Base-by-base conservation (phyloP, 2,113 vertebrate genomes). In the Alaudala cheleensis region DNA sequence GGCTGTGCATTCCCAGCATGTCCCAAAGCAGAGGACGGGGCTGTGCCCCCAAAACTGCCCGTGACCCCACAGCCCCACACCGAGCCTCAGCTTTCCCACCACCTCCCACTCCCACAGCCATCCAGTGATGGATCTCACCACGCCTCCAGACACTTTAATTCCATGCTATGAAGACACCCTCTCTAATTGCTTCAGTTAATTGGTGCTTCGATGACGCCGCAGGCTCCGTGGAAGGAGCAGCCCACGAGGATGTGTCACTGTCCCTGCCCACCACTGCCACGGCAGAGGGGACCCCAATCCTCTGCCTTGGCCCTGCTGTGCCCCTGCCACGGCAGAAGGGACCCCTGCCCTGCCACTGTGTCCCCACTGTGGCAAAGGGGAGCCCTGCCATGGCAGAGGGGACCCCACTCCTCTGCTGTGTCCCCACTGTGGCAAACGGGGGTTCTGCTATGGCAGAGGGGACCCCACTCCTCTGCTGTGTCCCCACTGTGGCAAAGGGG, bases 121-220 rank as follows among this genome's bases (percentile, higher is more conserved):
- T 39, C 69, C 23, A 7, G 47, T 8, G 93, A 54, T 70, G n/a
- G 33, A 81, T 93, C 96, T 89, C 86, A 39, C 78, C 10, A 3
- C 28, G 88, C 90, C 90, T 71, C 49, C 95, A 84, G 76, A 86
- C 91, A 49, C 91, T 83, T 90, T 34, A 73, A 72, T 96, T 92
- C 96, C n/a, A 19, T 67, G 49, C 91, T 90, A 87, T 44, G 86
- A 96, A 97, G 97, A 93, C 82, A 42, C 88, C 89, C 58, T 85
- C 81, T 77, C 97, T 98, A 98, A 98, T 98, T 97, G 97, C 94
- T 96, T 77, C 80, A 31, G 94, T 92, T 98, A 97, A 98, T 98
- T 98, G 98, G 93, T 3, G 29, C 86, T 83, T 85, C 4, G 0
- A 42, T 85, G 90, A 93, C 11, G 12, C 94, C 7, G 1, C 78